Evolutionary conservation across 1,140 invertebrate species (phyloP), one percentile per base, ranked within the genome.

Genomic region (Stenopsyche tienmushanensis): DNA sequence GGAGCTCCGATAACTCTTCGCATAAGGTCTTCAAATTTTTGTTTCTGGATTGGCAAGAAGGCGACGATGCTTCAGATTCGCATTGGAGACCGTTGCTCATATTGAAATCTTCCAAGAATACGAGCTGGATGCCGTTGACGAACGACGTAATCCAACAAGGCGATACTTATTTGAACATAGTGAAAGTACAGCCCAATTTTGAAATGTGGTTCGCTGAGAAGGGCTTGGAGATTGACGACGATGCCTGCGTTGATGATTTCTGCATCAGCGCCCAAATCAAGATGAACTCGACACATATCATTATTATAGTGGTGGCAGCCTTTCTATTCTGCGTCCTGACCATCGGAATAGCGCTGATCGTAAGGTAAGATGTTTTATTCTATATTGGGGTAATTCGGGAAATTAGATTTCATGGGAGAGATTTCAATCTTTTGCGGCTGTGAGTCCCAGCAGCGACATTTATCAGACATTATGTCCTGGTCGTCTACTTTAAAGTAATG

Each of bases 251-350:
- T 47, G 69, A 57, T 29, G 66, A 71, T 24, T 71, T 71, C 34
- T 71, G 69, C 53, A 67, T 71, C 20, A 63, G 69, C 41, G 59
- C 65, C 10, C 65, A 71, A 47, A 71, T 71, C 23, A 71, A 65
- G 29, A 67, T 71, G 57, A 67, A 62, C 24, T 65, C 69, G 20
- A 71, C 66, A 10, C 69, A 71, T 41, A 67, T 71, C 53, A 60
- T 71, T 29, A 67, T 67, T 42, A 67, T 71, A 29, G 60, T 71
- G 1, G 54, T 57, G 7, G 53, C 65, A 9, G 66, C 62, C 5
- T n/a, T 71, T 10, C 20, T 71, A n/a, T 65, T 71, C 45, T 68
- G 66, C 23, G 25, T 64, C 7, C 13, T 64, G 0, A 52, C 34
- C 13, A 65, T 71, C 18, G 66, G 57, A 34, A 24, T 68, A 3